These are phyloP conservation scores for Sebastes fasciatus DNA, from an alignment of 2,113 vertebrate species.

Conservation along the genomic window DNA sequence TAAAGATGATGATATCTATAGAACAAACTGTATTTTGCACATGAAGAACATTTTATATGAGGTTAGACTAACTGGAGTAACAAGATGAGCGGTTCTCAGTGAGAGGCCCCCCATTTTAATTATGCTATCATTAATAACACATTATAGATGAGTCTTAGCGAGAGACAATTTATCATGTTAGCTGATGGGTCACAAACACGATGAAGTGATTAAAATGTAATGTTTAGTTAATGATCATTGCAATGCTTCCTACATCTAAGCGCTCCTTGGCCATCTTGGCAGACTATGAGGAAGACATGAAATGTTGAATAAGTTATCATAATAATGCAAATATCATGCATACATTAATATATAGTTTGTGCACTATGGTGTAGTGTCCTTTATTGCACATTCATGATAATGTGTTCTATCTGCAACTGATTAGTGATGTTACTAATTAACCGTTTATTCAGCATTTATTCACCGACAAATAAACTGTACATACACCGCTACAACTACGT, in stretches of 20 bases:
- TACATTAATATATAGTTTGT: not conserved
- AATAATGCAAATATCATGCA: not conserved
- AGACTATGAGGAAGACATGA: conserved; percentile 2
- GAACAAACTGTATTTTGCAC: conserved; percentile 19
- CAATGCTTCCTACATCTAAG: conserved; percentile 25
- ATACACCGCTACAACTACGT: too few species aligned
- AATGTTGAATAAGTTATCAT: not conserved
- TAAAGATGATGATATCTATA: conserved; percentile 20
- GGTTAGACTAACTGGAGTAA: conserved; percentile 39
- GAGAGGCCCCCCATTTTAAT: conserved; percentile 39
- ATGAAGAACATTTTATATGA: conserved; percentile 32
- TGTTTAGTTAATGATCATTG: conserved; percentile 62
- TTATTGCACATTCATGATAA: not conserved
- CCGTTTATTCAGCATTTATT: too few species aligned
- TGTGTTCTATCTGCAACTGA: not conserved
- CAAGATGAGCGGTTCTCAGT: conserved; percentile 27
- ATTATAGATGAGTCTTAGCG: conserved; percentile 59
- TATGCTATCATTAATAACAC: conserved; percentile 71
- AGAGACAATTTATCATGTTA: conserved; percentile 62
- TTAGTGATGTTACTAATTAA: not conserved
- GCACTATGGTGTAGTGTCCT: not conserved
- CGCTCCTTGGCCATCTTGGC: not conserved
- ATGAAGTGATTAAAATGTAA: conserved; percentile 66
- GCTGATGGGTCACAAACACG: conserved; percentile 59
- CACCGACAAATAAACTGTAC: too few species aligned